Conservation (phyloP, 30 jellyfish, hydroid and myxozoan genomes). For the Catostylus mosaicus region DNA sequence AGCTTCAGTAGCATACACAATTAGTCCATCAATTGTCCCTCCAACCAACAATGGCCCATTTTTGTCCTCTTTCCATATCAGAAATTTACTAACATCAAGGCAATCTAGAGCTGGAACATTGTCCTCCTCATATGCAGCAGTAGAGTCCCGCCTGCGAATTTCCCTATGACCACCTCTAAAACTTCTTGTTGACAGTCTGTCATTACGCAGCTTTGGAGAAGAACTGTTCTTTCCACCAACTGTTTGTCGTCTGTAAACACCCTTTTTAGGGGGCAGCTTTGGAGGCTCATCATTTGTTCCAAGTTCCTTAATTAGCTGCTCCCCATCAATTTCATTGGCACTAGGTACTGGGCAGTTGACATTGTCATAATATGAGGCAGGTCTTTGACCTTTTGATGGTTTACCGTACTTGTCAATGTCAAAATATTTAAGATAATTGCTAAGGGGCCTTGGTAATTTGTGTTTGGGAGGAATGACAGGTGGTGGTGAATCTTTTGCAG, state of each 20-base stretch:
- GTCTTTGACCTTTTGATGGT: conserved; percentile 83
- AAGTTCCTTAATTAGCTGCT: conserved; percentile 52
- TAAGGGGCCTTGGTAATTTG: conserved; percentile 55
- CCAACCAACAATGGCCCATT: conserved; percentile 91
- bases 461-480: conserved; percentile 91
- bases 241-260: conserved; percentile 54
- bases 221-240: conserved; percentile 19
- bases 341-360: conserved; percentile 91
- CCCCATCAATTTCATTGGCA: conserved; percentile 87
- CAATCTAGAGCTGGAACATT: conserved; percentile 96
- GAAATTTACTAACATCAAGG: conserved; percentile 74
- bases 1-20: conserved; percentile 86
- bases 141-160: conserved; percentile 73
- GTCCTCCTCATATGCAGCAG: conserved; percentile 91
- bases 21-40: conserved; percentile 92
- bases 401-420: conserved; percentile 84
- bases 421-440: conserved; percentile 68
- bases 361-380: conserved; percentile 91
- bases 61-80: conserved; percentile 86
- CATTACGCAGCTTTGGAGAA: conserved; percentile 61
- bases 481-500: conserved; percentile 59
- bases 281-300: conserved; percentile 78
- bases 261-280: conserved; percentile 90
- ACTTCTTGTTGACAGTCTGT: conserved; percentile 48
- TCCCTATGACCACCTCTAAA: conserved; percentile 66